Percentiles rank a stretch among this genome's conserved stretches.
Conservation (phyloP, 2,888 invertebrate genomes). For the Thymelicus sylvestris region DNA sequence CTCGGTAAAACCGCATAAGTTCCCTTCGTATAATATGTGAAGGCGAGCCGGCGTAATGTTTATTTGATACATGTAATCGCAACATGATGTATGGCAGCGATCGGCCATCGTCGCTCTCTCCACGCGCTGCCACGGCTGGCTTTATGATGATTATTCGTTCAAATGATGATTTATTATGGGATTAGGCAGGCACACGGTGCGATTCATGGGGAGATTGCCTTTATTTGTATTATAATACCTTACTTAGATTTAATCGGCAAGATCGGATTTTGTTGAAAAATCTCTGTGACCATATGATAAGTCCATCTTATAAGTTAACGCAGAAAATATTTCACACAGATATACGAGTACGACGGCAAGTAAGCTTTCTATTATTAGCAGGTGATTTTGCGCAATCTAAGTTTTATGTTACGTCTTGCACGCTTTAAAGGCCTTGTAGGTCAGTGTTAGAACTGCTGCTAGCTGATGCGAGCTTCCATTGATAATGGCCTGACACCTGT, state of each 20-base stretch:
- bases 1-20: conserved; percentile 55
- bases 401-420: not conserved
- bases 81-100: conserved; percentile 76
- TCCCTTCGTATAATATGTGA: conserved; percentile 64
- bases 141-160: conserved; percentile 82
- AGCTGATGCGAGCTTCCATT: no score
- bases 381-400: no score
- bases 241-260: conserved; percentile 62
- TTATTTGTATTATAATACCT: conserved; percentile 75
- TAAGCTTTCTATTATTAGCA: no score
- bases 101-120: conserved; percentile 50
- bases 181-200: conserved; percentile 76
- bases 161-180: conserved; percentile 83
- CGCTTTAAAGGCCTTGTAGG: no score
- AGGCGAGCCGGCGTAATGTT: conserved; percentile 73
- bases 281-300: conserved; percentile 30
- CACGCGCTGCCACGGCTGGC: conserved; percentile 55
- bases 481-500: no score
- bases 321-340: not conserved
- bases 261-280: conserved; percentile 64
- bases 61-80: conserved; percentile 82
- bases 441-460: no score
- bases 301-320: not conserved
- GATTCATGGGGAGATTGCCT: conserved; percentile 75
- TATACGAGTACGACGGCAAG: not conserved